Evolutionary conservation across 2,797 vertebrate species (phyloP), one percentile per base, ranked within the genome.

Genomic region (Hybognathus amarus): DNA sequence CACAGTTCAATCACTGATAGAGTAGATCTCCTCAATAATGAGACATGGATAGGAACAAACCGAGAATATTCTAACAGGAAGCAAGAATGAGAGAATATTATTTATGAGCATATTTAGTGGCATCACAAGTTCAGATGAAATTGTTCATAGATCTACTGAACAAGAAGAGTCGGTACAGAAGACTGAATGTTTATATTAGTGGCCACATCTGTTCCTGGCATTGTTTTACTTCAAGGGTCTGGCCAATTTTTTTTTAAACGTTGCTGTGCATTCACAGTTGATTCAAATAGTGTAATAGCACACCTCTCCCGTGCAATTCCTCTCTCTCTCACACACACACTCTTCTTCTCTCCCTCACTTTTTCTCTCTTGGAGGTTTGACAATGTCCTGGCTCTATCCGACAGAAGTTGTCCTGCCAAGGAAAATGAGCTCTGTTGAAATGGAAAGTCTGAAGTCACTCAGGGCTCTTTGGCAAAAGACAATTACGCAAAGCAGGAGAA

Each of bases 401-500:
- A 86, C 74, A 86, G 63, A 45, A 63, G 68, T 83, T 76, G 54
- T 86, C 84, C 83, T 81, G 88, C 88, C 88, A 89, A 89, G 85
- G 84, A 88, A 89, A 89, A 89, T 86, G 83, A 85, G 87, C 78
- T 82, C 82, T 76, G 84, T 81, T 89, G 88, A 89, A 89, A 89
- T 89, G 88, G 88, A 89, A 89, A 89, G 87, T 89, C 87, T 89
- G 88, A 89, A 89, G 87, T 89, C 88, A 89, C 83, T 89, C 69
- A 82, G 77, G 77, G 74, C 76, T 80, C 88, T 87, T 89, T 87
- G 87, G 87, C 83, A 67, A 83, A 77, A 83, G 79, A 76, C 79
- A 86, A 86, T 88, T 89, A 88, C 77, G 84, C 87, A 88, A 86
- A 89, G 80, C 77, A 87, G 84, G 88, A 88, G 85, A 87, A 86